Evolutionary conservation across 2,113 vertebrate genomes (phyloP), one percentile per base, ranked within the genome.

Genomic region (Loxodonta africana): DNA sequence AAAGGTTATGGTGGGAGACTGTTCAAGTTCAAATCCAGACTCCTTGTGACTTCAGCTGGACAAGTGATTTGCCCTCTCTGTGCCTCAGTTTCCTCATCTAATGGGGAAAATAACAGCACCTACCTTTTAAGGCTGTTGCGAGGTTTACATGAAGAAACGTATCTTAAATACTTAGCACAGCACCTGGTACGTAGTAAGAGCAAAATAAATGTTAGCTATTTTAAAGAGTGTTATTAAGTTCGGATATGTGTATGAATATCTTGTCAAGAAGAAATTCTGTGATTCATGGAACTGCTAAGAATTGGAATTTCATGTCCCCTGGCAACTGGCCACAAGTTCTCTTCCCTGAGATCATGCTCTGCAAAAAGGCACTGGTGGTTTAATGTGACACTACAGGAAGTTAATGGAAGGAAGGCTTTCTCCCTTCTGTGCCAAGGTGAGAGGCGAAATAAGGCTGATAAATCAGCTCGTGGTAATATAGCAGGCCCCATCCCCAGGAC

Each of bases 321-420:
- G 44, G 65, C 83, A 84, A 30, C 51, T 41, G 83, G 69, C 78
- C 60, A 14, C 0, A 6, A 23, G 44, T 37, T 63, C 73, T 88
- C 62, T n/a, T 90, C 77, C 89, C 44, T 2, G 30, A 73, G 44
- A 86, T n/a, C 0, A 0, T 10, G 26, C 26, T 69, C 44, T 69
- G 81, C 37, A 46, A 73, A 92, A 80, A 80, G 44, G 57, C 21
- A 6, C 86, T 65, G 78, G 74, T 26, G 78, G 23, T 28, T 88
- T 91, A 41, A 92, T 83, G 26, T 18, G 74, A 86, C 62, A 11
- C 30, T 44, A 23, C 41, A 57, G 90, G 57, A 95, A 95, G 92
- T 17, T 67, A 23, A 73, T 2, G 1, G 92, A 69, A 78, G 65
- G 57, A 80, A 86, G 48, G 37, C 33, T 8, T 44, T 84, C 78